phyloP scores from a whole-genome alignment of 92 coral and sea anemone genomes.

The Palythoa heliodiscus region DNA sequence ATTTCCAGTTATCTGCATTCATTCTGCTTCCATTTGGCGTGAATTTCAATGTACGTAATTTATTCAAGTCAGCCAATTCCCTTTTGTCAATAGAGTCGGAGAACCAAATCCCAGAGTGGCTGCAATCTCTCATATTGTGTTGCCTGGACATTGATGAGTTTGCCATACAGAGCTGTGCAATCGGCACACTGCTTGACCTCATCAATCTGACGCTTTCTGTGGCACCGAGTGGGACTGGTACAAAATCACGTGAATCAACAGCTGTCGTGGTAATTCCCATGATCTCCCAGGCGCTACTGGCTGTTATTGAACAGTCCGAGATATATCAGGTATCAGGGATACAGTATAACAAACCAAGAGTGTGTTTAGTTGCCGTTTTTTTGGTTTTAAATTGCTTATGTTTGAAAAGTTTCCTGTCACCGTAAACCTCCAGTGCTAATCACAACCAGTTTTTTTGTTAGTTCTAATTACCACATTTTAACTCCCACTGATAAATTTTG shows the following conservation, averaged over 20 bases:
- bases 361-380: no score
- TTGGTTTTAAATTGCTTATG: no score
- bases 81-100: not conserved
- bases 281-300: conserved; percentile 82
- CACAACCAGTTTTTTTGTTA: no score
- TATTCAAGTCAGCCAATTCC: not conserved
- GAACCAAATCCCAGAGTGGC: conserved; percentile 86
- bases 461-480: no score
- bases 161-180: conserved; percentile 93
- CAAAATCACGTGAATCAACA: conserved; percentile 68
- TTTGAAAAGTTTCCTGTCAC: no score
- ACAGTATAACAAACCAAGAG: no score
- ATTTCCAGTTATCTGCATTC: no score
- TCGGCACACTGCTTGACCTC: conserved; percentile 89
- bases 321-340: conserved; percentile 74
- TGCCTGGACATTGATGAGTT: conserved; percentile 86
- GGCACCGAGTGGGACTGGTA: conserved; percentile 60
- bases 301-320: conserved; percentile 82
- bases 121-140: conserved; percentile 84
- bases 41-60: not conserved
- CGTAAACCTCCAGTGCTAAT: no score
- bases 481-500: no score
- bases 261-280: conserved; percentile 95
- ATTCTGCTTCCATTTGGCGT: no score
- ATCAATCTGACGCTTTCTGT: conserved; percentile 94